Evolutionary conservation across 2,888 invertebrate species (phyloP), one percentile per base, ranked within the genome.

Genomic region (Tenthredo amoena): DNA sequence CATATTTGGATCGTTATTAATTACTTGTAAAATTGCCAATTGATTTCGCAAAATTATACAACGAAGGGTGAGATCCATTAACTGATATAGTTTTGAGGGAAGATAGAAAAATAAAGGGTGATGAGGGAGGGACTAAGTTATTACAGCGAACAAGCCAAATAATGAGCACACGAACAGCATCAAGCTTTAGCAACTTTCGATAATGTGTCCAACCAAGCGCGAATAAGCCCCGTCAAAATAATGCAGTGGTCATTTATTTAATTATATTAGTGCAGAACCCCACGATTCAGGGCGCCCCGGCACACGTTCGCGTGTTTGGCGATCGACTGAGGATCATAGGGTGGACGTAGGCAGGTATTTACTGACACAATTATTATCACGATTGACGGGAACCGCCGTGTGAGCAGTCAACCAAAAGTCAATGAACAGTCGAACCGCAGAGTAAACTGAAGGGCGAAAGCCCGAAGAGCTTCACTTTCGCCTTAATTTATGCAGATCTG

Each of bases 301-400:
- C 62, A 82, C 82, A 65, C 65, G 82, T 43, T 43, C 50, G 77
- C 62, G 62, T 68, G 83, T 83, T 83, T 68, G 68, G 68, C 83
- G 68, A 83, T 68, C 71, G 71, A 83, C 83, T 47, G 82, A 68
- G 68, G 68, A 83, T 83, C 83, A 21, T 68, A 68, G 68, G 43
- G 68, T 37, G 62, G 21, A 58, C 81, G 81, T 65, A 50, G 34
- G 85, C 82, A 82, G 88, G 89, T 92, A 90, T 92, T 92, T 92
- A 92, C 92, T 90, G 91, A 91, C 90, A 91, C 92, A 92, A 92
- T 92, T 92, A 92, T 92, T 92, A 92, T 92, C 91, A 88, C 90
- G 89, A 92, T 92, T 91, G 92, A 90, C 88, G 90, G 89, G 90
- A 90, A 89, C 90, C 68, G 18, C 87, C 88, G 89, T 88, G 89